Conservation (phyloP, 2,888 invertebrate species). For the Drosophila pegasa region DNA sequence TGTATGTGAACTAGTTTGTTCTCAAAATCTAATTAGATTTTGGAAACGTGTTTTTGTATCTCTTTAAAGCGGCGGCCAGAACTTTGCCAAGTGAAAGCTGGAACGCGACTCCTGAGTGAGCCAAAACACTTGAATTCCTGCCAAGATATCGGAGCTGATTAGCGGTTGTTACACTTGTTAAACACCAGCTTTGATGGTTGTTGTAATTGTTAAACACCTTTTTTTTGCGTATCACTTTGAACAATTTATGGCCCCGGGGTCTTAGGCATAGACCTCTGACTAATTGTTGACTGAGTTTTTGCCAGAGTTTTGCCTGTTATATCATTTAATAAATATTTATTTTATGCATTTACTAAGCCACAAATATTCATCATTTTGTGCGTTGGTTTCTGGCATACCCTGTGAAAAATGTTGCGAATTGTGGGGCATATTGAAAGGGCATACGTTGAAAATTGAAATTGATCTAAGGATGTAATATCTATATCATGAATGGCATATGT, state of each 20-base stretch:
- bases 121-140: constrained; percentile 20
- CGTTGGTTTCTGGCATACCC: constrained; percentile 5
- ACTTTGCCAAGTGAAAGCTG: constrained; percentile 51
- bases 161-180: not conserved
- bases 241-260: not conserved
- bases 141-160: constrained; percentile 18
- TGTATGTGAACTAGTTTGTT: constrained; percentile 67
- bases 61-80: constrained; percentile 21
- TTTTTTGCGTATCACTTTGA: not conserved
- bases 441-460: too few relatives aligned
- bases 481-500: too few relatives aligned
- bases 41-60: constrained; percentile 56
- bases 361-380: constrained; percentile 29
- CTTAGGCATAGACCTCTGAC: constrained; percentile 17
- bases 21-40: constrained; percentile 71
- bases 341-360: constrained; percentile 43
- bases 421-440: not conserved
- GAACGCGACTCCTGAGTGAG: constrained; percentile 17
- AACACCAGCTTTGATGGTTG: not conserved
- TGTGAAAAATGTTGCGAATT: not conserved
- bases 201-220: constrained; percentile 3
- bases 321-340: constrained; percentile 69
- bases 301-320: constrained; percentile 38
- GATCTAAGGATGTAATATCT: too few relatives aligned
- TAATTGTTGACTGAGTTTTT: constrained; percentile 39